Base-by-base conservation (phyloP, 2,888 invertebrate species). In the Alcis repandata region DNA sequence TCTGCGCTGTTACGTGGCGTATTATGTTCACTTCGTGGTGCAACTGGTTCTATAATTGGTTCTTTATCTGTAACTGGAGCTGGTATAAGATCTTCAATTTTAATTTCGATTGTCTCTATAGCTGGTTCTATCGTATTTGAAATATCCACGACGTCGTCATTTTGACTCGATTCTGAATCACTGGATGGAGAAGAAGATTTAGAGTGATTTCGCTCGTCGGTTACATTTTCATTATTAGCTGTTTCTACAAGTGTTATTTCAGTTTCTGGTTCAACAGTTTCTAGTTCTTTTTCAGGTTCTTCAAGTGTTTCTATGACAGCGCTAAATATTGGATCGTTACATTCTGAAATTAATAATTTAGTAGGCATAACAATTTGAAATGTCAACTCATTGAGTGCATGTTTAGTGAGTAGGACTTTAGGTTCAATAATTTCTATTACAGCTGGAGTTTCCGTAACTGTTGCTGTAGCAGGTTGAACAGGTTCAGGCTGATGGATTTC, bases 261-360 rank as follows among this genome's bases (percentile, higher is more conserved):
- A 38, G n/a, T 10, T 54, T 66, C 62, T 43, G 32, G n/a, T 59
- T 22, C n/a, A n/a, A n/a, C n/a, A n/a, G 46, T 33, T n/a, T 60
- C n/a, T n/a, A n/a, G n/a, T 56, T 59, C 59, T 43, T 54, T 48
- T 32, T 54, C 53, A 32, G 58, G 40, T 61, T 63, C 60, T 7
- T 58, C 61, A 59, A 33, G 33, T 10, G 76, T 79, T 73, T 83
- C 85, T 59, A 88, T 27, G 15, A 76, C 62, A 22, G 85, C 90
- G 59, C 83, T 88, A 22, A 78, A 76, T 48, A 75, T 49, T 27
- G 79, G 78, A 36, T 73, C 66, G 52, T 74, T 73, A 59, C 71
- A 80, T 71, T 89, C 83, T n/a, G 77, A 76, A 63, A 87, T 75
- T 3, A 84, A 40, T 48, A 86, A 61, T 67, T 75, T 79, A 32